Evolutionary conservation across 1,140 invertebrate genomes (phyloP).

Genomic region (Platyscapa corneri): DNA sequence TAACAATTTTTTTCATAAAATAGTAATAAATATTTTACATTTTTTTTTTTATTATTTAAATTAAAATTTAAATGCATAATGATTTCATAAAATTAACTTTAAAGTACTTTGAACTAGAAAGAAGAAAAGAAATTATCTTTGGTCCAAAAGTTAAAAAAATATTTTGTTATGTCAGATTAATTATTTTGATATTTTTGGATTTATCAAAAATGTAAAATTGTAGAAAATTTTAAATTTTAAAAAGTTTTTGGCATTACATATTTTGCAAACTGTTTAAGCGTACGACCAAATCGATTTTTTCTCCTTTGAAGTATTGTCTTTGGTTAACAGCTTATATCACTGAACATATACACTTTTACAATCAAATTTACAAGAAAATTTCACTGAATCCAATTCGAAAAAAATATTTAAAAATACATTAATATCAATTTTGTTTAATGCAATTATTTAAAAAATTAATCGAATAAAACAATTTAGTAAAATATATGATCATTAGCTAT

Average conservation of each 20-base stretch:
- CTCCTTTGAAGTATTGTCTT: constrained; percentile 42
- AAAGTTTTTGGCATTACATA: constrained; percentile 43
- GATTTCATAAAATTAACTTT: constrained; percentile 21
- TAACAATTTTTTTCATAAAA: constrained; percentile 25
- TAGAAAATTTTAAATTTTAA: constrained; percentile 38
- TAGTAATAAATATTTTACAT: constrained; percentile 33
- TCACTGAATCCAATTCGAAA: constrained; percentile 21
- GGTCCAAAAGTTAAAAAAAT: background rate
- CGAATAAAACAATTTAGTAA: background rate
- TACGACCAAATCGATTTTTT: constrained; percentile 27
- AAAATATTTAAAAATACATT: constrained; percentile 2
- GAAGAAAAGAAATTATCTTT: constrained; percentile 28
- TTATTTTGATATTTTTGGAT: constrained; percentile 33
- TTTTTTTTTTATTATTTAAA: constrained; percentile 4
- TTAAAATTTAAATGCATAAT: constrained; percentile 36
- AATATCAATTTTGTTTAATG: constrained; percentile 1
- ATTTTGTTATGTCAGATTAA: constrained; percentile 4
- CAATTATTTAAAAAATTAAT: background rate
- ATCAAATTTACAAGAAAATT: constrained; percentile 39
- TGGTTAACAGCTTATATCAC: constrained; percentile 30
- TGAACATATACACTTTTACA: constrained; percentile 20
- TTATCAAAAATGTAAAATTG: constrained; percentile 51
- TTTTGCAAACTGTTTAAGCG: constrained; percentile 23
- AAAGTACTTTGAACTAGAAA: background rate
- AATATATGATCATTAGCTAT: background rate